Evolutionary conservation across 2,113 vertebrate genomes (phyloP).

Genomic region (Erpornis zantholeuca): DNA sequence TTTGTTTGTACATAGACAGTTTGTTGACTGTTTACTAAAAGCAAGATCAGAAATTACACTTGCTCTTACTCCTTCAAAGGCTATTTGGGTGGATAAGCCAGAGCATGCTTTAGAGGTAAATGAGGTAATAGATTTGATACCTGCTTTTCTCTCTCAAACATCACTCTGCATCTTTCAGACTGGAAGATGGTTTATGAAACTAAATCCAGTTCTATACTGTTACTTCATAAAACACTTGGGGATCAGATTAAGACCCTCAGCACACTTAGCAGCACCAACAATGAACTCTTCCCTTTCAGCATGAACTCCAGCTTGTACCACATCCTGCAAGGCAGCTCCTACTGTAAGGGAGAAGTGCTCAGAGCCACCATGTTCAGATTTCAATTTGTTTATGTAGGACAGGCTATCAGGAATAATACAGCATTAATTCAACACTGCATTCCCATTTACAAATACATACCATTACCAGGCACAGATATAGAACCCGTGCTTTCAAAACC

Average conservation of each 20-base stretch:
- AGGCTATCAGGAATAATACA: neutral
- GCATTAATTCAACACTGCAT: neutral
- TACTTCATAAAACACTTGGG: neutral
- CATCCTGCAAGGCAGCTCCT: neutral
- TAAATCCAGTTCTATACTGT: neutral
- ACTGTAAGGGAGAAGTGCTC: neutral
- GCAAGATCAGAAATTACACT: neutral
- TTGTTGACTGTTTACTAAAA: neutral
- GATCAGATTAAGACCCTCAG: neutral
- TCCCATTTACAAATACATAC: neutral
- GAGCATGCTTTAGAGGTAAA: neutral
- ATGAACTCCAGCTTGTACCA: neutral
- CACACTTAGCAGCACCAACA: neutral
- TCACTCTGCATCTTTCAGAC: neutral
- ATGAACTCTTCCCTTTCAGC: neutral
- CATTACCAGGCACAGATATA: neutral
- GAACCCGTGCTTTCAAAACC: neutral
- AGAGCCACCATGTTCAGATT: rapidly evolving
- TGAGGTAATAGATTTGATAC: neutral
- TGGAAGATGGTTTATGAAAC: neutral
- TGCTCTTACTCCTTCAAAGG: neutral
- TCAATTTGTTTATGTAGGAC: neutral
- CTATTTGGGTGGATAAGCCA: neutral
- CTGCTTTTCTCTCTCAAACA: neutral
- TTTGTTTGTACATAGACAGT: neutral